phyloP scores from a whole-genome alignment of 2,888 invertebrate genomes.

The Catocala fraxini region DNA sequence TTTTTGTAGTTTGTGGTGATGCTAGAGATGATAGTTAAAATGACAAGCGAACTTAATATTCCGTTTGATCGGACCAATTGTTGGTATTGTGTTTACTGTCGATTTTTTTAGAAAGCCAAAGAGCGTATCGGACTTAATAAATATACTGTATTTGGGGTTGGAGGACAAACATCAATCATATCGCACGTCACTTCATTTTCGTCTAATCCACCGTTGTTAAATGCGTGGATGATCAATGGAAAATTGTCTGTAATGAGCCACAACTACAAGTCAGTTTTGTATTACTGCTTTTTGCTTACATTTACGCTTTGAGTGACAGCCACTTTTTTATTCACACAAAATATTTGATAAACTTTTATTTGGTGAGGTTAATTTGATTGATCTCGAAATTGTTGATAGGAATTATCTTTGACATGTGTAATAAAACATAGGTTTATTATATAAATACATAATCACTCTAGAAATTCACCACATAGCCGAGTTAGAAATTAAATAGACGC shows the following conservation, averaged over 20 bases:
- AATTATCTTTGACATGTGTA: slow-evolving; percentile 21
- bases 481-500: slow-evolving; percentile 2
- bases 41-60: slow-evolving; percentile 87
- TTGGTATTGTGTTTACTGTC: slow-evolving; percentile 83
- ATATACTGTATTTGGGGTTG: slow-evolving; percentile 68
- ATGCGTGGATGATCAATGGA: slow-evolving; percentile 76
- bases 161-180: slow-evolving; percentile 83
- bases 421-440: too few species aligned
- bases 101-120: slow-evolving; percentile 82
- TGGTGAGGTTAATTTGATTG: slow-evolving; percentile 49
- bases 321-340: slow-evolving; percentile 47
- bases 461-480: too few species aligned
- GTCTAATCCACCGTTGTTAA: slow-evolving; percentile 70
- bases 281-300: slow-evolving; percentile 58
- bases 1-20: slow-evolving; percentile 56
- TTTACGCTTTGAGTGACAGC: slow-evolving; percentile 49
- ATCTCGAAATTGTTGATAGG: slow-evolving; percentile 26
- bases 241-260: slow-evolving; percentile 68
- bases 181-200: slow-evolving; percentile 70
- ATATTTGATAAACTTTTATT: slow-evolving; percentile 56
- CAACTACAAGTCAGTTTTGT: slow-evolving; percentile 48
- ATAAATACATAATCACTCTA: too few species aligned
- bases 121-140: slow-evolving; percentile 63
- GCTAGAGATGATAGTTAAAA: slow-evolving; percentile 79
- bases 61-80: slow-evolving; percentile 87